Conservation (phyloP, 1,140 invertebrate species). For the Papilio dardanus region DNA sequence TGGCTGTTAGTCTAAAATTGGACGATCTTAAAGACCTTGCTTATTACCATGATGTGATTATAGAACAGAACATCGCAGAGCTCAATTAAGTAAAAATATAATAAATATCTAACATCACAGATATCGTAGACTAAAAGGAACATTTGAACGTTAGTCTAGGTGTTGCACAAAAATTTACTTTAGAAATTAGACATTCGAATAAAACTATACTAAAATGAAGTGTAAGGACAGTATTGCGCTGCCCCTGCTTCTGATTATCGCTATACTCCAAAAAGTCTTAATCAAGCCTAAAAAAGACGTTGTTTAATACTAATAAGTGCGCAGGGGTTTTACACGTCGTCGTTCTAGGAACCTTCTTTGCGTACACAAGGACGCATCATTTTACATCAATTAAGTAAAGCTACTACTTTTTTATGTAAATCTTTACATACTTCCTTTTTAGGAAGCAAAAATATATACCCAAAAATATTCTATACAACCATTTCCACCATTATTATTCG, state of each 20-base stretch:
- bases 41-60: neutral
- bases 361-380: neutral
- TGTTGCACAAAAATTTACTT: no score
- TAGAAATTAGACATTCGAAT: no score
- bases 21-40: neutral
- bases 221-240: no score
- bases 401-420: no score
- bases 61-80: neutral
- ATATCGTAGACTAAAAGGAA: no score
- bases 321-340: neutral
- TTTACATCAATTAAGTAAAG: neutral
- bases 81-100: neutral
- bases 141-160: neutral
- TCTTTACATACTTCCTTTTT: neutral
- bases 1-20: neutral
- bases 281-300: neutral
- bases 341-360: neutral
- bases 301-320: neutral
- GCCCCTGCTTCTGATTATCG: no score
- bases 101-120: no score
- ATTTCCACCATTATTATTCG: neutral
- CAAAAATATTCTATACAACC: neutral
- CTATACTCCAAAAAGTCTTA: no score
- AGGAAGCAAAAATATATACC: neutral
- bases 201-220: no score